Evolutionary conservation across 2,797 vertebrate genomes (phyloP).

Genomic region (Danio tinwini): DNA sequence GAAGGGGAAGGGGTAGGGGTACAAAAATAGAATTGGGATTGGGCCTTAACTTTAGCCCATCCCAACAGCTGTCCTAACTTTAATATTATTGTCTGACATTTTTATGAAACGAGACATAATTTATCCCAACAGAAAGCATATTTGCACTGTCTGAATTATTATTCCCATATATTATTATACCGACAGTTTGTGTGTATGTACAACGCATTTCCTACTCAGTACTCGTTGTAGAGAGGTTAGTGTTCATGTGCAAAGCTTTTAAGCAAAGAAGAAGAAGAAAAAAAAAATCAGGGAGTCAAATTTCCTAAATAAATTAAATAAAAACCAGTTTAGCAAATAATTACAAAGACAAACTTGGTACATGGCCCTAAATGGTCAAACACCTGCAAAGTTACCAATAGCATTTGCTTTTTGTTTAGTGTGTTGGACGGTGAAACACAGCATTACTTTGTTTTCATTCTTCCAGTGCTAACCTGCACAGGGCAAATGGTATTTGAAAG

Average conservation of each 20-base stretch:
- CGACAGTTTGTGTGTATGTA: no score
- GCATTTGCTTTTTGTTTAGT: background rate
- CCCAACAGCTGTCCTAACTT: no score
- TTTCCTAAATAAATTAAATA: background rate
- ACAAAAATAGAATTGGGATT: no score
- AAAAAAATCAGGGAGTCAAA: background rate
- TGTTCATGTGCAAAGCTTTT: background rate
- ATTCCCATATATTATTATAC: no score
- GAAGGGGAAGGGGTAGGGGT: no score
- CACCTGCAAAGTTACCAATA: background rate
- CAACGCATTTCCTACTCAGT: no score
- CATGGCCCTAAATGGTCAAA: background rate
- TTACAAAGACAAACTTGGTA: background rate
- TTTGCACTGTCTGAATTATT: no score
- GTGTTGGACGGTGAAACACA: background rate
- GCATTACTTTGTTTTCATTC: background rate
- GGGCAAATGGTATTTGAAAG: background rate
- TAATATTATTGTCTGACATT: no score
- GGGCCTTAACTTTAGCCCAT: no score
- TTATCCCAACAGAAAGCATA: no score
- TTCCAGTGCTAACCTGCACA: background rate
- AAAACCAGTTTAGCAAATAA: background rate
- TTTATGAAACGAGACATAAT: no score
- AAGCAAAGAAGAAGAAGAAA: background rate
- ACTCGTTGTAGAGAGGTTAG: no score